Evolutionary conservation across 1,140 invertebrate species (phyloP), one percentile per base, ranked within the genome.

Genomic region (Zaprionus capensis): DNA sequence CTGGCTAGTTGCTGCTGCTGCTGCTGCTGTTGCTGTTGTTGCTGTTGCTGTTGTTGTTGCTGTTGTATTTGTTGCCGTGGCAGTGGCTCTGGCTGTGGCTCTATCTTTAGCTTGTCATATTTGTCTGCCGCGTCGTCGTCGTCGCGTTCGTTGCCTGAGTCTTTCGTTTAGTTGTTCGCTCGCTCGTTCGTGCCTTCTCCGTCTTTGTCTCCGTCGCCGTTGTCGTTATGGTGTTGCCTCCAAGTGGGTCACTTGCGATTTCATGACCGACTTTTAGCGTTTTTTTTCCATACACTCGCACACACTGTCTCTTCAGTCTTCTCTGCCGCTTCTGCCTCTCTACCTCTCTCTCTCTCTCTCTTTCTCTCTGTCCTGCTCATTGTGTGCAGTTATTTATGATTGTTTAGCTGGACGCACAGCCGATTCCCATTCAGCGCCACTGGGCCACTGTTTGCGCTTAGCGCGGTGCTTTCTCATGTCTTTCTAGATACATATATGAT

Each of bases 161-260:
- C 85, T 88, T 88, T 90, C 85, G 78, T 80, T 88, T 76, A 31
- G 66, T 67, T 67, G 66, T 58, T 67, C n/a, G 15, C 7, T 14
- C 56, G 22, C 11, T 22, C n/a, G 36, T 17, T 62, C 31, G 41
- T 6, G 38, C 38, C 17, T 17, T 34, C 38, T 34, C 26, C 51
- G 28, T 44, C 20, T 46, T 26, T n/a, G 68, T 77, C 31, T 20
- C 15, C 36, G 44, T 38, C 9, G 38, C 26, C 46, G 57, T 69
- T 58, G 59, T 31, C 81, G 82, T 78, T 81, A 76, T 81, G 62
- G 80, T 88, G 80, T 67, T 76, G 74, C 63, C 69, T 77, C 85
- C 78, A 90, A 90, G 85, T 90, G 76, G 85, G 85, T 90, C 85
- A 90, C 85, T 90, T 90, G 85, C 85, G 85, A 90, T 90, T 90